Conservation (phyloP, 2,888 invertebrate genomes). For the Eupithecia centaureata region DNA sequence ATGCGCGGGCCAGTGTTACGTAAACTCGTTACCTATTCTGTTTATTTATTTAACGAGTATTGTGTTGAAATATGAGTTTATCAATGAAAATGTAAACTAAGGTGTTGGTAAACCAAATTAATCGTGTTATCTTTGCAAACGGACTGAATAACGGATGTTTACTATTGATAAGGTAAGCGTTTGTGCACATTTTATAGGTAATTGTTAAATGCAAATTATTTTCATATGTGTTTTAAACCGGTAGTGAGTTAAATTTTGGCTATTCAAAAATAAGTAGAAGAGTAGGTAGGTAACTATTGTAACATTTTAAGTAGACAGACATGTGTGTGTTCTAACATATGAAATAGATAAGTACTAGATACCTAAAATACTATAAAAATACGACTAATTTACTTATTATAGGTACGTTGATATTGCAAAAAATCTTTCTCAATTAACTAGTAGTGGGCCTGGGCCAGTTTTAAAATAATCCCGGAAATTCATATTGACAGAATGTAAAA, state of each 20-base stretch:
- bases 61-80: slow-evolving; percentile 47
- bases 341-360: no score
- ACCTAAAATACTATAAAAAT: no score
- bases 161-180: slow-evolving; percentile 24
- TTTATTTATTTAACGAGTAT: slow-evolving; percentile 35
- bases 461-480: no score
- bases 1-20: slow-evolving; percentile 51
- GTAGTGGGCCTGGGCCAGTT: no score
- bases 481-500: background rate
- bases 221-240: slow-evolving; percentile 1
- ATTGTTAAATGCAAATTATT: slow-evolving; percentile 2
- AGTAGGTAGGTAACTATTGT: no score
- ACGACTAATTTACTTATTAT: no score
- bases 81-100: slow-evolving; percentile 51
- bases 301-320: no score
- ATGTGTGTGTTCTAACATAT: no score
- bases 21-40: slow-evolving; percentile 29
- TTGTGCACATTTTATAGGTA: slow-evolving; percentile 1
- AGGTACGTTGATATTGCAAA: background rate
- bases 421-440: no score
- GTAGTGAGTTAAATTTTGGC: no score
- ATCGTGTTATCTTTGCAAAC: slow-evolving; percentile 36
- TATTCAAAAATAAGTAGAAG: no score
- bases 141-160: slow-evolving; percentile 12
- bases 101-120: slow-evolving; percentile 31